Base-by-base conservation (phyloP, 1,140 invertebrate genomes). In the Drosophila novamexicana region DNA sequence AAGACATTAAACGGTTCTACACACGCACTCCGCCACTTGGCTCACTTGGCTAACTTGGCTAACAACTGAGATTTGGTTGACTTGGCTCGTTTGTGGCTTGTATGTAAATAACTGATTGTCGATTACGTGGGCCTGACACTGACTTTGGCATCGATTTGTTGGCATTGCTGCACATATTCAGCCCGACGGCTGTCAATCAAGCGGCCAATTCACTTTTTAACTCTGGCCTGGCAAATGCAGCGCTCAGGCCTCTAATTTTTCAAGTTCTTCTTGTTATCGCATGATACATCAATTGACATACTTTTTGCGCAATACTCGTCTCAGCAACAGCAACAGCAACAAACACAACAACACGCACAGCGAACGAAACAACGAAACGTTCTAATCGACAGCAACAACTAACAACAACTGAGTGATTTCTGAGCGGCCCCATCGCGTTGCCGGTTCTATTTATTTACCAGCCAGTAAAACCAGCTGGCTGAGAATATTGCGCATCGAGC, bases 1-100 rank as follows among this genome's bases (percentile, higher is more conserved):
- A 83, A 37, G 56, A 14, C 40, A 18, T 52, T 54, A 72, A 79
- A 65, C 71, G 61, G 39, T 69, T 84, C 66, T 75, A 42, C 66
- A 69, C 72, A 9, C 58, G 72, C 52, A 37, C 39, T 39, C 49
- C 14, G 18, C 22, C 14, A 32, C 37, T 65, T 42, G 52, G 14
- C 7, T 66, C 37, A 44, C 8, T 39, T 44, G 70, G 34, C 57
- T 45, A 9, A 59, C 49, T 73, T 59, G 59, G 64, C 49, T 44
- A 16, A 52, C 32, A 18, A 9, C 54, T 42, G 14, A 22, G 56
- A 34, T 12, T 63, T 52, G 39, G 14, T 36, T 73, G 16, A 54
- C 49, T 16, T 39, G 6, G 34, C 64, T 53, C 3, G 14, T 9
- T 14, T 14, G 16, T 49, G 42, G 7, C 47, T 22, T 37, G 49